phyloP scores from a whole-genome alignment of 64 coral and sea anemone species.

The Porites australiensis region DNA sequence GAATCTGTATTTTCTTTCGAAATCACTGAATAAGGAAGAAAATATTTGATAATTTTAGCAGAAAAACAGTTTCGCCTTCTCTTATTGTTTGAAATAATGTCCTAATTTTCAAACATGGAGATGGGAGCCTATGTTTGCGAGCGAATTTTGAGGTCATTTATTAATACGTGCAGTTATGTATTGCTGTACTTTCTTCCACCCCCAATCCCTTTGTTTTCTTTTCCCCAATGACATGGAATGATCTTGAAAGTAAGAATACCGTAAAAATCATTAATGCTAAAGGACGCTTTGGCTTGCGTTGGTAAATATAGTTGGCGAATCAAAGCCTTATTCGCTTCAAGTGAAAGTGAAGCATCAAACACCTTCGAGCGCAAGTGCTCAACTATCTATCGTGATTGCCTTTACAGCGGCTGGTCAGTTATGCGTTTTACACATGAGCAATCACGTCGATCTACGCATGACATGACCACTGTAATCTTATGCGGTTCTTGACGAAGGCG shows the following conservation, averaged over 20 bases:
- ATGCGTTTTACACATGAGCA: not conserved
- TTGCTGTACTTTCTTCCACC: not conserved
- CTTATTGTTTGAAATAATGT: no score
- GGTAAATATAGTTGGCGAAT: not conserved
- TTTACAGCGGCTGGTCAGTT: no score
- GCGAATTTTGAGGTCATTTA: not conserved
- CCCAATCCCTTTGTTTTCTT: not conserved
- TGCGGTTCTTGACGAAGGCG: not conserved
- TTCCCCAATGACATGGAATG: not conserved
- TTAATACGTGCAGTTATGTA: not conserved
- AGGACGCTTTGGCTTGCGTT: not conserved
- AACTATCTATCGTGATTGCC: no score
- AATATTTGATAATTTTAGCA: not conserved
- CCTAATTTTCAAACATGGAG: no score
- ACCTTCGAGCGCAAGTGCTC: no score
- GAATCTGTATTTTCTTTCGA: not conserved
- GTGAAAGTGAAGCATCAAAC: not conserved
- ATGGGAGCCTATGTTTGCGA: no score
- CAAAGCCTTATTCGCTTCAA: not conserved
- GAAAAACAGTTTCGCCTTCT: no score
- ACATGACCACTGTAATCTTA: no score
- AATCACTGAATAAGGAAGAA: not conserved
- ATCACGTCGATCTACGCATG: not conserved
- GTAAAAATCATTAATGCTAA: not conserved
- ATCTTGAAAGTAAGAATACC: not conserved